Evolutionary conservation across 1,140 invertebrate species (phyloP).

Genomic region (Caenorhabditis brenneri): DNA sequence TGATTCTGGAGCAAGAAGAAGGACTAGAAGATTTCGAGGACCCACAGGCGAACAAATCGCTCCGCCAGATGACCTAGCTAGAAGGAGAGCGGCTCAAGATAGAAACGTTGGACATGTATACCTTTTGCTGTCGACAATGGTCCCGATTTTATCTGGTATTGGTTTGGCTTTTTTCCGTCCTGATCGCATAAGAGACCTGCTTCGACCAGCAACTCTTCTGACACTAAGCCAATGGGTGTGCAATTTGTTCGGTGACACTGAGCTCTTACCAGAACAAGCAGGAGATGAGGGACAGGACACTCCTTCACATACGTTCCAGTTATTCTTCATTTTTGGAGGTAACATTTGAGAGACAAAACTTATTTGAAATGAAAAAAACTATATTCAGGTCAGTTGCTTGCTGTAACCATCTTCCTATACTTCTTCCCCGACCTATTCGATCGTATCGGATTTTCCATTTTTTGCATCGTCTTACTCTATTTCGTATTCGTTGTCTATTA

Average conservation of each 20-base stretch:
- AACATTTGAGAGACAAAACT: too few relatives aligned
- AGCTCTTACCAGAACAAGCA: not conserved
- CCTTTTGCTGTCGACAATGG: constrained; percentile 1
- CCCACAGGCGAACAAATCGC: not conserved
- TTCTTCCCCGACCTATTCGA: constrained; percentile 1
- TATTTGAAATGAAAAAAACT: not conserved
- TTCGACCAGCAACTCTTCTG: not conserved
- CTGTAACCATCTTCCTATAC: not conserved
- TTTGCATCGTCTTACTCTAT: constrained; percentile 3
- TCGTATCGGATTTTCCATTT: constrained; percentile 1
- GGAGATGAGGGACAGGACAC: not conserved
- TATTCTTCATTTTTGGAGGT: constrained; percentile 31
- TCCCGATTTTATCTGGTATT: not conserved
- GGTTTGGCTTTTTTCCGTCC: constrained; percentile 16
- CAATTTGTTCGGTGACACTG: not conserved
- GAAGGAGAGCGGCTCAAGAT: constrained; percentile 3
- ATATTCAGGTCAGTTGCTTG: not conserved
- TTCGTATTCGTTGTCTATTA: constrained; percentile 17
- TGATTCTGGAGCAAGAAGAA: not conserved
- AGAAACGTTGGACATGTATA: not conserved
- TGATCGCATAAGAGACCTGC: not conserved
- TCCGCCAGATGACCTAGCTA: not conserved
- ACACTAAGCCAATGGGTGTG: constrained; percentile 12
- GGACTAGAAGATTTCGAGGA: not conserved
- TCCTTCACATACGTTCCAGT: not conserved